A percentile compares a stretch with the other conserved stretches of the same genome.
phyloP scores from a whole-genome alignment of 2,113 vertebrate genomes.

The Polypterus bichir region DNA sequence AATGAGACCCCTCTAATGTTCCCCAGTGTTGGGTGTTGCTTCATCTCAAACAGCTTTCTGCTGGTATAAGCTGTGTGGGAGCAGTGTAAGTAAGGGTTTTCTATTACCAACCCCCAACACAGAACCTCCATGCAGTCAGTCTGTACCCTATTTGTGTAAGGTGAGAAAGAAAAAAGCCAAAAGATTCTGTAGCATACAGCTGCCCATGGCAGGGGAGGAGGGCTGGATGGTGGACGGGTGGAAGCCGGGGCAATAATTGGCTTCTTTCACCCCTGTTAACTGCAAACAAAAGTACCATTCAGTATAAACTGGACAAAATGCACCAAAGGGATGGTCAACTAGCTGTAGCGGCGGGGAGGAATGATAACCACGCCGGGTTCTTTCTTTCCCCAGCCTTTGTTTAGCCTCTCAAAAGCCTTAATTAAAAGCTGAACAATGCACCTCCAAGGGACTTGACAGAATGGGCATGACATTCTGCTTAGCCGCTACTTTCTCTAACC shows the following conservation, averaged over 20 bases:
- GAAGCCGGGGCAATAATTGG: slow-evolving; percentile 68
- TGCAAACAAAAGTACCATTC: slow-evolving; percentile 93
- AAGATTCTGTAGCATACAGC: slow-evolving; percentile 38
- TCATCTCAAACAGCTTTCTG: too few relatives aligned
- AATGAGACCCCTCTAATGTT: too few relatives aligned
- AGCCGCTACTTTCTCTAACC: not conserved
- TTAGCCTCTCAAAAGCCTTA: slow-evolving; percentile 61
- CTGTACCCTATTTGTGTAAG: too few relatives aligned
- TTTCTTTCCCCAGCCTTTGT: slow-evolving; percentile 41
- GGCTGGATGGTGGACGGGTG: slow-evolving; percentile 53
- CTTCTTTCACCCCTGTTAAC: slow-evolving; percentile 91
- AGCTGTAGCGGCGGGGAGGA: slow-evolving; percentile 61
- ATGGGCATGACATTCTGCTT: slow-evolving; percentile 55
- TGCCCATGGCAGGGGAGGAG: slow-evolving; percentile 48
- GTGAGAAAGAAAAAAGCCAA: too few relatives aligned
- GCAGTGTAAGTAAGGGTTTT: too few relatives aligned
- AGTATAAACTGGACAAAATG: slow-evolving; percentile 71
- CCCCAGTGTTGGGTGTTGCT: too few relatives aligned
- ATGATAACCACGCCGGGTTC: slow-evolving; percentile 64
- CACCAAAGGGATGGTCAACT: slow-evolving; percentile 61
- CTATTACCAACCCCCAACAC: too few relatives aligned
- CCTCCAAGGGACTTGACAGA: slow-evolving; percentile 48
- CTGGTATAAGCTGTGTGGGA: too few relatives aligned
- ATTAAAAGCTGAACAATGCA: slow-evolving; percentile 59
- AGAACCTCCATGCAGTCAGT: too few relatives aligned